phyloP scores from a whole-genome alignment of 1,140 invertebrate genomes.

The Drosophila parvula region DNA sequence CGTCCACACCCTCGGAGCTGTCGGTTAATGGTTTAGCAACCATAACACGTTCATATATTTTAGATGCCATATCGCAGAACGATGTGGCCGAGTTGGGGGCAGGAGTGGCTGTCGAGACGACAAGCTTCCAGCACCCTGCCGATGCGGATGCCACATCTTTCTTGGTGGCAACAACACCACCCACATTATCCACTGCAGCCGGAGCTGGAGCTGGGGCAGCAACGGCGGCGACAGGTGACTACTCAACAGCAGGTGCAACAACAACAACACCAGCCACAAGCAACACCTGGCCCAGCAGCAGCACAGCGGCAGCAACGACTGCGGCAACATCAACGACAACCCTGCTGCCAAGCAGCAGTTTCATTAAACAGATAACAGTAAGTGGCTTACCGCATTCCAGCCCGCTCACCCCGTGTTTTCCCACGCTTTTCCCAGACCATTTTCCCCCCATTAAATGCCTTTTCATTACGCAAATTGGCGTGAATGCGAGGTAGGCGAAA shows the following conservation, averaged over 20 bases:
- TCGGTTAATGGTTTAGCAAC: constrained; percentile 54
- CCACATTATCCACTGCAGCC: constrained; percentile 28
- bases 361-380: constrained; percentile 83
- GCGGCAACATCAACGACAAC: constrained; percentile 60
- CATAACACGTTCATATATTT: constrained; percentile 74
- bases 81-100: constrained; percentile 33
- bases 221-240: constrained; percentile 30
- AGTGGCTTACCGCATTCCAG: constrained; percentile 72
- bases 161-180: constrained; percentile 20
- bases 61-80: constrained; percentile 74
- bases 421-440: not conserved
- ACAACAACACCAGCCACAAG: constrained; percentile 17
- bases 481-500: constrained; percentile 34
- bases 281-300: constrained; percentile 21
- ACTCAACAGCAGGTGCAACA: constrained; percentile 18
- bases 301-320: constrained; percentile 28
- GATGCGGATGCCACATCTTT: constrained; percentile 35
- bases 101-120: constrained; percentile 30
- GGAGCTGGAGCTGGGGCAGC: constrained; percentile 11
- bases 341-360: constrained; percentile 74
- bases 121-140: constrained; percentile 10
- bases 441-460: constrained; percentile 62
- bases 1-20: constrained; percentile 27
- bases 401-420: not conserved
- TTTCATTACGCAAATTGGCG: constrained; percentile 75